Percentiles rank a stretch among this genome's conserved stretches.
Evolutionary conservation across 2,797 vertebrate species (phyloP).

Genomic region (Oryzias sinensis): DNA sequence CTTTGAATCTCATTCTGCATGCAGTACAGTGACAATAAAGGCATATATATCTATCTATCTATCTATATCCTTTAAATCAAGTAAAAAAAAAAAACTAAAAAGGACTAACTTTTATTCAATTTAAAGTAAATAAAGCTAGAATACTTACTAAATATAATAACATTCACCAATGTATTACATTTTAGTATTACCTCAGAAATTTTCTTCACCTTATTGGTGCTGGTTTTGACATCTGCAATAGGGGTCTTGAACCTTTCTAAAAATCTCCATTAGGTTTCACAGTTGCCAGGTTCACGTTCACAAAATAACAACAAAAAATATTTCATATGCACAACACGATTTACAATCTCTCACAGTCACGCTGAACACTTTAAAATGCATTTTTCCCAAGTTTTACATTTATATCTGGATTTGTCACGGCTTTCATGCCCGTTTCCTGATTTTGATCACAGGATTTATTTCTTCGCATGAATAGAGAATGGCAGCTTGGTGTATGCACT

Average conservation of each 20-base stretch:
- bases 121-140: no score
- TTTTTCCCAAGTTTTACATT: constrained; percentile 66
- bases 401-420: constrained; percentile 76
- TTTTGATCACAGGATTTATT: constrained; percentile 77
- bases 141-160: no score
- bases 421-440: constrained; percentile 58
- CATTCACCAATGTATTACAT: no score
- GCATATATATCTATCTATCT: no score
- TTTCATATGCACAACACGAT: constrained; percentile 36
- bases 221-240: neutral
- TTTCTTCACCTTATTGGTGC: constrained; percentile 7
- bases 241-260: constrained; percentile 12
- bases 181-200: constrained; percentile 15
- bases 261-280: constrained; percentile 18
- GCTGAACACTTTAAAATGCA: constrained; percentile 59
- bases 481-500: constrained; percentile 66
- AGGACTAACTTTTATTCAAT: no score
- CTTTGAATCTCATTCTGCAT: no score
- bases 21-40: no score
- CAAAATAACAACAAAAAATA: constrained; percentile 18
- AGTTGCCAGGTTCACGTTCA: constrained; percentile 36
- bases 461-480: constrained; percentile 68
- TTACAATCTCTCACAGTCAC: constrained; percentile 48
- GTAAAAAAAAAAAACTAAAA: no score
- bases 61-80: no score